Percentiles rank a stretch among this genome's conserved stretches.
These are phyloP conservation scores for Saxidomus purpurata DNA, from an alignment of 1,140 invertebrate species.

Conservation along the genomic window DNA sequence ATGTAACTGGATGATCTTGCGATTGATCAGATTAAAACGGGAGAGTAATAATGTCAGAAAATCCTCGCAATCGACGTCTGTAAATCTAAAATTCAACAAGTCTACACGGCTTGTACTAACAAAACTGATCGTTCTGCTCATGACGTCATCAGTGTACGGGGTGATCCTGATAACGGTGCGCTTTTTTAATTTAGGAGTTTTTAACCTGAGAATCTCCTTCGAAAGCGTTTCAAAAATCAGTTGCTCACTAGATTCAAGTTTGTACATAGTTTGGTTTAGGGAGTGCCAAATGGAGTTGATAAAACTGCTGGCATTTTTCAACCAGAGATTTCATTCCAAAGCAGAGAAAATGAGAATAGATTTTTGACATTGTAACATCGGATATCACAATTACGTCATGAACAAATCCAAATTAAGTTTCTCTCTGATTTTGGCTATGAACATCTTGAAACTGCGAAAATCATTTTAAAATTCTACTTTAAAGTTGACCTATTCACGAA, in stretches of 20 bases:
- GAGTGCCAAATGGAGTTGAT: not conserved
- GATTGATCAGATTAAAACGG: not conserved
- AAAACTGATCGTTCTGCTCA: not conserved
- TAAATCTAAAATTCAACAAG: not conserved
- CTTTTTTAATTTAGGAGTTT: not conserved
- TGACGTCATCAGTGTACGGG: not conserved
- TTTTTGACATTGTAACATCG: not conserved
- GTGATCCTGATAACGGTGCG: not conserved
- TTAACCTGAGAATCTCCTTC: not conserved
- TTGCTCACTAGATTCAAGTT: not conserved
- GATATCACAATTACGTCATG: too few species aligned
- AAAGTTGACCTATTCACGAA: too few species aligned
- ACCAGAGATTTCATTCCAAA: not conserved
- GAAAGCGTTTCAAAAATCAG: not conserved
- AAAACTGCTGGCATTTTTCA: not conserved
- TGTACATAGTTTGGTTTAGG: conserved; percentile 3
- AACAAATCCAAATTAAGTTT: too few species aligned
- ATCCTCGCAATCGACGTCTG: not conserved
- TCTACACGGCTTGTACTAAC: not conserved
- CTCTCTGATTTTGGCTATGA: too few species aligned
- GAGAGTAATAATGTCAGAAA: not conserved
- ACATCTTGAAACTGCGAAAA: too few species aligned
- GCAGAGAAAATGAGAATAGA: conserved; percentile 5
- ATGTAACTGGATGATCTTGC: not conserved
- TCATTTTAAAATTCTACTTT: too few species aligned